Evolutionary conservation across 2,113 vertebrate genomes (phyloP), one percentile per base, ranked within the genome.

Genomic region (Furnarius figulus): DNA sequence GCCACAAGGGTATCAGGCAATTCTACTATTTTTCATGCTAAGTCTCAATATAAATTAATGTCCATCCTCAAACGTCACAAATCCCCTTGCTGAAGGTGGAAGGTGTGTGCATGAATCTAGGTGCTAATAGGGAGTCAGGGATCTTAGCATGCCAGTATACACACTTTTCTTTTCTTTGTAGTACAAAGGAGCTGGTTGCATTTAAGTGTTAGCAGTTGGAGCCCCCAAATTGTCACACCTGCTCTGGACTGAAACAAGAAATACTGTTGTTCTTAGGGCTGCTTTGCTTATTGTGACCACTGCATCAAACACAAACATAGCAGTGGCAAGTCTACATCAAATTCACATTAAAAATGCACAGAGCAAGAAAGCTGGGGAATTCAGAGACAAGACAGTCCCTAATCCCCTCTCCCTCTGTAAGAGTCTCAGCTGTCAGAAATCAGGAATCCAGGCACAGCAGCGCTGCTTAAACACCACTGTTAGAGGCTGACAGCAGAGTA

Each of bases 351-450:
- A 85, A 39, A 27, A 71, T 72, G 73, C 9, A 22, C 27, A 2
- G 10, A 91, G 62, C 15, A 67, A 55, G 65, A 89, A 84, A 96
- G 49, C 16, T 56, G 46, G 55, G 73, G 66, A 56, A 85, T 95
- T 95, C n/a, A 27, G 85, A 88, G 67, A 83, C 62, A 83, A 35
- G 74, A 80, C 92, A 97, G 83, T 91, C 93, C 89, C 85, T 89
- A 94, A 68, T 90, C 94, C 62, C 56, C 63, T 90, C 66, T 83
- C 58, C 3, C 25, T 66, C 93, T 96, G 70, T 92, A 94, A 72
- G 76, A 96, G 50, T 79, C 93, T 97, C 93, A 97, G 94, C 93
- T 97, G 97, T 89, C 96, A 97, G 95, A 92, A 97, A 97, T 93
- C 76, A 81, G 95, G 93, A 95, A 95, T 87, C 75, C 77, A 97